These are phyloP conservation scores for Eupithecia subfuscata DNA, from an alignment of 2,888 invertebrate species.

Conservation along the genomic window DNA sequence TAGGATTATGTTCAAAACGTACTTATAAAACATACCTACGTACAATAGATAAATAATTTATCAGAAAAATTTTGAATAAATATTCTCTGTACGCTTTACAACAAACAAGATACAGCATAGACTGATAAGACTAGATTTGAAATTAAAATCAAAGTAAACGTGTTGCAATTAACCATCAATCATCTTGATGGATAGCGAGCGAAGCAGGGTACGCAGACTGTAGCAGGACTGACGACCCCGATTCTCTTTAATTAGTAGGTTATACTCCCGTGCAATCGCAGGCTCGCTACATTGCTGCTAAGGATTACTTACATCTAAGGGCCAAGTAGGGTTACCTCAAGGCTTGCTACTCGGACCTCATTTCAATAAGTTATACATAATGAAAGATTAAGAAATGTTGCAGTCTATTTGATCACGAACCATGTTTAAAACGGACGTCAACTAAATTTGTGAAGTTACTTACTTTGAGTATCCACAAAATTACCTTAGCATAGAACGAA, in stretches of 20 bases:
- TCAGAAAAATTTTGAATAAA: not conserved
- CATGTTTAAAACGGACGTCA: not conserved
- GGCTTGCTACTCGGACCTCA: conserved; percentile 12
- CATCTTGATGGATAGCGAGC: conserved; percentile 68
- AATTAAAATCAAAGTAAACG: conserved; percentile 57
- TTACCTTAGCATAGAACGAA: not conserved
- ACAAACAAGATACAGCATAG: conserved; percentile 36
- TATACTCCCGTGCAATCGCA: conserved; percentile 26
- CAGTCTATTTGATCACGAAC: not conserved
- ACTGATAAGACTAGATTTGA: conserved; percentile 55
- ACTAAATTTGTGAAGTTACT: not conserved
- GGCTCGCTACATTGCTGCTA: conserved; percentile 19
- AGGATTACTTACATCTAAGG: conserved; percentile 15
- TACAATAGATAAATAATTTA: not conserved
- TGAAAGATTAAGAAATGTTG: not conserved
- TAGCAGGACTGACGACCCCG: conserved; percentile 40
- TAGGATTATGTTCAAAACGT: conserved; percentile 9
- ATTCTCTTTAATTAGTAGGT: conserved; percentile 39
- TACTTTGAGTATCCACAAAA: not conserved
- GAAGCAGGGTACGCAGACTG: conserved; percentile 46
- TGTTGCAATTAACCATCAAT: conserved; percentile 64
- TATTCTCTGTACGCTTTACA: not conserved
- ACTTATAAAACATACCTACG: not conserved
- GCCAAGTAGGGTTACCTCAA: conserved; percentile 10
- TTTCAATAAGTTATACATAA: conserved; percentile 1